Percentiles rank a stretch among this genome's conserved stretches.
These are phyloP conservation scores for Sinohyriopsis cumingii DNA, from an alignment of 2,888 invertebrate species.

Conservation along the genomic window DNA sequence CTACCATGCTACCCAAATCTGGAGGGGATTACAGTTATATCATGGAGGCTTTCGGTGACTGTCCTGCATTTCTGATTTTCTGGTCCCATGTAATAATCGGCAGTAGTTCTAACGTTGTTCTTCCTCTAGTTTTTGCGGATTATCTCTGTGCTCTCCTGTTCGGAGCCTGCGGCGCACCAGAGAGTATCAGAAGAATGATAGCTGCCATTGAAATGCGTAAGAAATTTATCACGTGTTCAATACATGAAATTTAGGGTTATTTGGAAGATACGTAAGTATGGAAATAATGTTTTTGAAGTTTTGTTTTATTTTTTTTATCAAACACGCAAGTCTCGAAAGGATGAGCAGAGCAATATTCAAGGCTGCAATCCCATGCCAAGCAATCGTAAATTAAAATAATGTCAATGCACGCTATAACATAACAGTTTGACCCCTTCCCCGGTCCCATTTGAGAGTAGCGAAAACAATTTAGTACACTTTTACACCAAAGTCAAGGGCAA, in stretches of 20 bases:
- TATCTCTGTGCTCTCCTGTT: slow-evolving; percentile 51
- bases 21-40: slow-evolving; percentile 87
- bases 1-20: slow-evolving; percentile 83
- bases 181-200: slow-evolving; percentile 31
- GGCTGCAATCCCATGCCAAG: too few relatives aligned
- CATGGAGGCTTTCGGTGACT: slow-evolving; percentile 66
- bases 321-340: too few relatives aligned
- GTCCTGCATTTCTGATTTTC: slow-evolving; percentile 75
- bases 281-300: background rate
- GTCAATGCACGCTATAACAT: too few relatives aligned
- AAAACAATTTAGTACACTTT: too few relatives aligned
- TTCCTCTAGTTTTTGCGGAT: slow-evolving; percentile 71
- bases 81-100: slow-evolving; percentile 69
- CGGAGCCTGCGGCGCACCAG: slow-evolving; percentile 43
- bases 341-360: too few relatives aligned
- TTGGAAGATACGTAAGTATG: background rate
- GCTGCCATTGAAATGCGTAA: slow-evolving; percentile 20
- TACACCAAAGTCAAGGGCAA: too few relatives aligned
- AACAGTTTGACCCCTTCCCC: too few relatives aligned
- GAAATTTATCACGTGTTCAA: too few relatives aligned
- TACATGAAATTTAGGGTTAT: background rate
- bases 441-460: too few relatives aligned
- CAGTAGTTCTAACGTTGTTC: slow-evolving; percentile 59
- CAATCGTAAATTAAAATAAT: too few relatives aligned
- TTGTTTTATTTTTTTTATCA: slow-evolving; percentile 72